Base-by-base conservation (phyloP, 2,113 vertebrate species). In the Sinocyclocheilus grahami region DNA sequence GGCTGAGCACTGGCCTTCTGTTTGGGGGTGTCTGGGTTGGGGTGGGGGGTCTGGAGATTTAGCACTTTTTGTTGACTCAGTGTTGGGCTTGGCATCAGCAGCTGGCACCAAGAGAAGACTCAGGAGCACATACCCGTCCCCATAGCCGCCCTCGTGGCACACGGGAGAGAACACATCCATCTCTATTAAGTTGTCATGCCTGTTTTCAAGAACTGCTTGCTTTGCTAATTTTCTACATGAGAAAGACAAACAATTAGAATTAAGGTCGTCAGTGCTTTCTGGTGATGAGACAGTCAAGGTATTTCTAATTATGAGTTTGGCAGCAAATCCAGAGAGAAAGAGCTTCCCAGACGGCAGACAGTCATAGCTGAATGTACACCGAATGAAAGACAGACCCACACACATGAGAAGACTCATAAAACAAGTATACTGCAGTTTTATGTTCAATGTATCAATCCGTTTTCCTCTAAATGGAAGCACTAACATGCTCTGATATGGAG, bases 181-280 rank as follows among this genome's bases (percentile, higher is more conserved):
- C 94, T 95, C 93, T 95, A 95, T 95, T 88, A 95, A 93, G 93
- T 79, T 94, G 92, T 94, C 95, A 94, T 95, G 95, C 92, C 94
- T 93, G 93, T 95, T 95, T 94, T 94, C 93, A 91, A 95, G 94
- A 94, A 94, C 92, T 93, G 94, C 94, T 94, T 95, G 95, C 93
- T 95, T 95, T 94, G 90, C 94, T 95, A 95, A 95, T 94, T 93
- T 93, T 95, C 95, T 96, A 95, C 78, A 95, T 94, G 91, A 94
- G 94, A 93, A 93, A 95, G 82, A 90, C 87, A 90, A 83, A 91
- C 87, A 91, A 89, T 90, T 90, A 91, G 87, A 81, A 86, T 42
- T 60, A 86, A 78, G 80, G 72, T 82, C 13, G 62, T 86, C 79
- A 77, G 86, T 75, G 69, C 78, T 62, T 71, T 39, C 27, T 55